Evolutionary conservation across 2,113 vertebrate species (phyloP).

Genomic region (Calidris pugnax): DNA sequence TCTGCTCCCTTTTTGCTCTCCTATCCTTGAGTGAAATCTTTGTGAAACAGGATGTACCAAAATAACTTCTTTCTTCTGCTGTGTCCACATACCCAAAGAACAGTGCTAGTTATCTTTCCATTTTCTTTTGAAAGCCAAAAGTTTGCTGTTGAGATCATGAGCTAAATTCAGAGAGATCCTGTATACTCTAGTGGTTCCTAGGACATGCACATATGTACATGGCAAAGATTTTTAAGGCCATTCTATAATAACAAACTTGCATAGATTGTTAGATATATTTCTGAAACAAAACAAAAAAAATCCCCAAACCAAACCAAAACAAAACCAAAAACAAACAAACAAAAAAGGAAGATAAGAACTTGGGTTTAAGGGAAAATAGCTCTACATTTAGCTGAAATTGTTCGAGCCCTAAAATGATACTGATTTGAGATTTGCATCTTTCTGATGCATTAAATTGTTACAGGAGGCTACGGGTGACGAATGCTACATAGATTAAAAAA

Average conservation of each 20-base stretch:
- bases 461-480: neutral
- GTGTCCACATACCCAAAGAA: neutral
- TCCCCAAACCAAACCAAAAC: too few species aligned
- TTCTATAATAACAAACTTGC: neutral
- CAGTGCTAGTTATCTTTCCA: neutral
- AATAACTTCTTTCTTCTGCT: neutral
- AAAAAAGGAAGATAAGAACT: neutral
- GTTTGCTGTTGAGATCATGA: neutral
- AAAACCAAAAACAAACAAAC: neutral
- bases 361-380: neutral
- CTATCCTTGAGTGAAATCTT: neutral
- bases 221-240: neutral
- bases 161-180: neutral
- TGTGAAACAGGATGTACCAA: neutral
- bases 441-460: neutral
- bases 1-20: neutral
- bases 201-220: accelerated
- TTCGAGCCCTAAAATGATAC: neutral
- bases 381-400: neutral
- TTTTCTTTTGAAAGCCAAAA: neutral
- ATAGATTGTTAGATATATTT: neutral
- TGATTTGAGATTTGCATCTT: neutral
- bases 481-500: neutral
- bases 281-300: neutral
- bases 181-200: neutral